Evolutionary conservation across 1,140 invertebrate genomes (phyloP).

Genomic region (Drosophila bocki): DNA sequence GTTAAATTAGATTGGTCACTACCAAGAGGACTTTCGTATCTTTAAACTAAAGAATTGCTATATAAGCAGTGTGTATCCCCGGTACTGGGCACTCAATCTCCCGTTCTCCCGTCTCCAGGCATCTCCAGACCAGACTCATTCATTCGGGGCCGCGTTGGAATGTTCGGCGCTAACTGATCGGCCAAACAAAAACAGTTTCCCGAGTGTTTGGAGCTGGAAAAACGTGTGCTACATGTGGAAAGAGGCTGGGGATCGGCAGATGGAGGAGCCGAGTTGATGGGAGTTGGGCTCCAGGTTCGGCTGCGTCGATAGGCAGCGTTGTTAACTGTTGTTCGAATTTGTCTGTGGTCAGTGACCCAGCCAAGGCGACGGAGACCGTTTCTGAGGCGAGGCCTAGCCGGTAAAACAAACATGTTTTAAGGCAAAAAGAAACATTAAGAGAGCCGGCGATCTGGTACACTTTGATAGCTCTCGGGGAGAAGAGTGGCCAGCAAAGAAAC

Average conservation of each 20-base stretch:
- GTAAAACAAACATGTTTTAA: constrained; percentile 73
- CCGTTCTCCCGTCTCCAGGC: not conserved
- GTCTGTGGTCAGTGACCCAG: constrained; percentile 79
- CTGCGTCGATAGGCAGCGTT: constrained; percentile 35
- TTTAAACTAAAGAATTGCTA: not conserved
- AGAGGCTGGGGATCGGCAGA: not conserved
- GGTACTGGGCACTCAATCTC: not conserved
- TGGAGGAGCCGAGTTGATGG: constrained; percentile 19
- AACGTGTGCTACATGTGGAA: constrained; percentile 45
- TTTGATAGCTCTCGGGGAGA: constrained; percentile 37
- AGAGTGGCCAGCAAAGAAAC: constrained; percentile 42
- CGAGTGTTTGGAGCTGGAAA: constrained; percentile 46
- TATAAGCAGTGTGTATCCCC: not conserved
- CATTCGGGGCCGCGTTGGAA: constrained; percentile 30
- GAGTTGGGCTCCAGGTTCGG: constrained; percentile 27
- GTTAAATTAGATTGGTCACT: not conserved
- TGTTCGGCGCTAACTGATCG: constrained; percentile 51
- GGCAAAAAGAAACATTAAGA: constrained; percentile 49
- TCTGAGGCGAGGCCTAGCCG: constrained; percentile 21
- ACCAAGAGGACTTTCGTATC: no score
- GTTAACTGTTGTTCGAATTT: constrained; percentile 74
- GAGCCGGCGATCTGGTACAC: constrained; percentile 59
- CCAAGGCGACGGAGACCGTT: constrained; percentile 11
- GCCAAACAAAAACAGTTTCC: constrained; percentile 37
- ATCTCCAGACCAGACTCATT: constrained; percentile 16